phyloP scores from a whole-genome alignment of 2,113 vertebrate species.

The Toxostoma redivivum region DNA sequence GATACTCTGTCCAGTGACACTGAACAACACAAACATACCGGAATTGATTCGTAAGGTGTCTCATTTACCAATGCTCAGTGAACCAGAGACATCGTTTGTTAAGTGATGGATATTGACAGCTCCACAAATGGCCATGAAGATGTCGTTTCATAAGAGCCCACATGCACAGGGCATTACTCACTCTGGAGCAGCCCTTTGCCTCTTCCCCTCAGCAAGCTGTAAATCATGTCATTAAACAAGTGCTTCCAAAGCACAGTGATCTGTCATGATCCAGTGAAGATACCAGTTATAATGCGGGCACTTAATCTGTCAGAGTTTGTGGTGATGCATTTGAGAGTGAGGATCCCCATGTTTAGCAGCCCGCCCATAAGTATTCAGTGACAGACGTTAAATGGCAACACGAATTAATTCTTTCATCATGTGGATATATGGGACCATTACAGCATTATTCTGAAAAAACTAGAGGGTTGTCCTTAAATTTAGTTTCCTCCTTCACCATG shows the following conservation, averaged over 20 bases:
- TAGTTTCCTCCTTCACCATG: background rate
- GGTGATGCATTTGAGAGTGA: slow-evolving; percentile 29
- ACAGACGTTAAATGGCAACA: slow-evolving; percentile 32
- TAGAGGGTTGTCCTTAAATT: background rate
- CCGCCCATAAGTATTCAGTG: background rate
- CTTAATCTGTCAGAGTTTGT: slow-evolving; percentile 33
- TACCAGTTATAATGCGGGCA: slow-evolving; percentile 22
- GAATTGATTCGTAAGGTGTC: background rate
- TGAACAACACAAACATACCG: background rate
- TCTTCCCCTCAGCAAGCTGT: slow-evolving; percentile 31
- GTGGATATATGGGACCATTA: background rate
- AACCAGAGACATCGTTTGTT: slow-evolving; percentile 40
- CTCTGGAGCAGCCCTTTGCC: background rate
- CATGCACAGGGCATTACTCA: background rate
- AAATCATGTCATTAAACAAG: slow-evolving; percentile 64
- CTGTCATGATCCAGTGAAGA: slow-evolving; percentile 53
- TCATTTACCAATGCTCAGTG: slow-evolving; percentile 42
- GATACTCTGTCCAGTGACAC: background rate
- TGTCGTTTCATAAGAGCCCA: background rate
- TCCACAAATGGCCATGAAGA: slow-evolving; percentile 25
- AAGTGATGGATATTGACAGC: slow-evolving; percentile 45
- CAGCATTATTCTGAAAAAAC: background rate
- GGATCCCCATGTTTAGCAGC: slow-evolving; percentile 37
- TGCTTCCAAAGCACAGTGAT: slow-evolving; percentile 41
- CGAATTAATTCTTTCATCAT: slow-evolving; percentile 31